Evolutionary conservation across 1,140 invertebrate species (phyloP).

Genomic region (Drosophila mojavensis): DNA sequence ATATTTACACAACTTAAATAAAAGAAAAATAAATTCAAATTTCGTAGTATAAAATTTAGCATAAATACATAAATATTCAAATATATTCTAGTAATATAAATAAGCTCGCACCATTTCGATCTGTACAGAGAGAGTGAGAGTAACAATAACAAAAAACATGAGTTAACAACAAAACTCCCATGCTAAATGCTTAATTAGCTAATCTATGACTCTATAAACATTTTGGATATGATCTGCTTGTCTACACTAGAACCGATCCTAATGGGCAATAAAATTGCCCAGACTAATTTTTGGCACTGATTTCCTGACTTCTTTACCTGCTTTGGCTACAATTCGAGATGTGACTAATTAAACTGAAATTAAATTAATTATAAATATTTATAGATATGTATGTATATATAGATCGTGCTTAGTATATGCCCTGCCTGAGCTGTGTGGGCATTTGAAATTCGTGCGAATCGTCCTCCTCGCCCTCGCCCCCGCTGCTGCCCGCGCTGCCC

Average conservation of each 20-base stretch:
- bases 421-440: conserved; percentile 19
- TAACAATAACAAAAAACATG: conserved; percentile 68
- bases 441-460: conserved; percentile 40
- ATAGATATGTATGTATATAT: neutral
- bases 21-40: conserved; percentile 33
- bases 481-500: conserved; percentile 73
- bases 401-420: conserved; percentile 48
- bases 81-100: neutral
- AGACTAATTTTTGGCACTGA: conserved; percentile 82
- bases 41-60: conserved; percentile 1
- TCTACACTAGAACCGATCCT: conserved; percentile 42
- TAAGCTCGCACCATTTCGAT: conserved; percentile 65
- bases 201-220: neutral
- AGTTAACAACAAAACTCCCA: conserved; percentile 36
- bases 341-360: conserved; percentile 15
- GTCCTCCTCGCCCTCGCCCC: conserved; percentile 66
- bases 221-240: conserved; percentile 13
- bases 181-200: conserved; percentile 13
- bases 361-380: neutral
- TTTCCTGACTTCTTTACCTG: conserved; percentile 50
- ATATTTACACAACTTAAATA: conserved; percentile 56
- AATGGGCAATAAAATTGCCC: conserved; percentile 76
- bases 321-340: conserved; percentile 37
- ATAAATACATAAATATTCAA: neutral
- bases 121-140: conserved; percentile 53